Evolutionary conservation across 53 echinoderm and acorn worm species (phyloP), one percentile per base, ranked within the genome.

Genomic region (Holothuria scabra): DNA sequence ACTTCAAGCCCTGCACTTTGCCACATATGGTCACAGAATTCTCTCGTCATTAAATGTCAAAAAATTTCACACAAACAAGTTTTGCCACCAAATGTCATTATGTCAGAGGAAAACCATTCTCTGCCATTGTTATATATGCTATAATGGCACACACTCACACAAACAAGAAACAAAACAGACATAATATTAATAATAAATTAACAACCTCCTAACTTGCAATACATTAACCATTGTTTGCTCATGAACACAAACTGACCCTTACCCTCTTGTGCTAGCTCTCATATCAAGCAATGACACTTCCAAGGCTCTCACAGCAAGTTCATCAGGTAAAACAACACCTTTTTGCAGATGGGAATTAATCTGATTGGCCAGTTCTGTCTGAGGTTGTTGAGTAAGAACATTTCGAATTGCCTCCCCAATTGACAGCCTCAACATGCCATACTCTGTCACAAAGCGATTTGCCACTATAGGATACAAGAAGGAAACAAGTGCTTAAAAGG

Each of bases 381-480:
- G 90, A 57, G 97, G 85, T 60, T 97, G 97, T 66, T 93, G 92
- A 59, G 76, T 92, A 34, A 94, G 84, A 57, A 94, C 90, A 33
- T 86, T 92, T 31, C 97, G 70, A 19, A 94, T 68, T 0, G 97
- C 94, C 48, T 97, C 97, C 28, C 97, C 97, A 62, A 97, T 94
- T 37, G 97, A 97, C 38, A 97, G 89, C 0, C 97, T 74, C 74
- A 93, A 81, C 97, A 97, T 97, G 37, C 97, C 97, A 55, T 93
- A 97, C 58, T 97, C 97, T 4, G 93, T 81, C 32, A 86, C 94
- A 68, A 97, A 97, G 23, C 97, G 93, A 68, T 94, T 97, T 29
- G 97, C 97, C 94, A 97, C 97, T 97, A 81, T 20, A 76, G 38
- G 28, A 34, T 59, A 79, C 32, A 60, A 80, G 6, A 55, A 12